These are phyloP conservation scores for Leistus spinibarbis DNA, from an alignment of 2,888 invertebrate genomes.

Conservation along the genomic window DNA sequence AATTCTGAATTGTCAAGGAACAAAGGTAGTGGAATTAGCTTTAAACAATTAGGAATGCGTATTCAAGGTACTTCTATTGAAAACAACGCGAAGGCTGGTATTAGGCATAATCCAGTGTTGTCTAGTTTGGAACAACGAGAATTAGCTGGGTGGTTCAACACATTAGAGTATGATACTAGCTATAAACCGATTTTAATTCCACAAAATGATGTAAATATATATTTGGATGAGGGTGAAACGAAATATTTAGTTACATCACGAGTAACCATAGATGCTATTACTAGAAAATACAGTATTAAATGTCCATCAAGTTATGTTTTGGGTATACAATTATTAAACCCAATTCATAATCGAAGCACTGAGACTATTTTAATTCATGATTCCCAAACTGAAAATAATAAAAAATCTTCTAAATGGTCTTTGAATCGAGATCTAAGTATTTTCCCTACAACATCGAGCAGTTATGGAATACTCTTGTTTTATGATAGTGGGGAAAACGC, in stretches of 20 bases:
- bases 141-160: constrained; percentile 89
- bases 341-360: constrained; percentile 85
- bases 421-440: constrained; percentile 82
- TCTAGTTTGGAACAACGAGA: constrained; percentile 85
- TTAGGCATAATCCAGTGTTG: constrained; percentile 90
- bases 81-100: constrained; percentile 85
- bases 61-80: constrained; percentile 79
- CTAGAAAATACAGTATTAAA: constrained; percentile 66
- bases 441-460: constrained; percentile 88
- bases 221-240: constrained; percentile 74
- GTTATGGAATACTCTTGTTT: constrained; percentile 78
- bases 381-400: constrained; percentile 69
- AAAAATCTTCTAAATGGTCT: constrained; percentile 73
- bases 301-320: constrained; percentile 85
- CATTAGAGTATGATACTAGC: constrained; percentile 70
- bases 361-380: constrained; percentile 84
- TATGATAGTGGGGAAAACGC: constrained; percentile 81
- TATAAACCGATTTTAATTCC: constrained; percentile 78
- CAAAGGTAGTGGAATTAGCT: constrained; percentile 85
- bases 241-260: constrained; percentile 80
- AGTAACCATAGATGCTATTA: constrained; percentile 62
- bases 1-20: constrained; percentile 86
- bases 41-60: constrained; percentile 85
- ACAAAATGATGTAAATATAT: constrained; percentile 65
- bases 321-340: constrained; percentile 88